Evolutionary conservation across 2,113 vertebrate species (phyloP).

Genomic region (Emydura subglobosa): DNA sequence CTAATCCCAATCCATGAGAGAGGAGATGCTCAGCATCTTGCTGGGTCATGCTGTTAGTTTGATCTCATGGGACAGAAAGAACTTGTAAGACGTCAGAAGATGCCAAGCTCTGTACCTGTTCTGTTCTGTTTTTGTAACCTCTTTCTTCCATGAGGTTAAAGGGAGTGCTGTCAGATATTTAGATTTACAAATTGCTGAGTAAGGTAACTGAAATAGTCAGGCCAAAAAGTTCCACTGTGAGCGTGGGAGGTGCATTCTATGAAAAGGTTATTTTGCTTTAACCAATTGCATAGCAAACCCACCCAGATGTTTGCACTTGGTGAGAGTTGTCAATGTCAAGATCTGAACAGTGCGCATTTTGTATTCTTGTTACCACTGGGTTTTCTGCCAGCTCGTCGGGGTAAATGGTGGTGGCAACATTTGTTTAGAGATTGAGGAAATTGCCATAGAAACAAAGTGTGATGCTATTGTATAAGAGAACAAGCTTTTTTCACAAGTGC

Average conservation of each 20-base stretch:
- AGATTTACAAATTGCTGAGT: not conserved
- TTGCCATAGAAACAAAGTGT: not conserved
- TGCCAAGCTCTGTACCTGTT: not conserved
- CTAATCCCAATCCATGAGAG: not conserved
- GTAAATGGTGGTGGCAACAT: not conserved
- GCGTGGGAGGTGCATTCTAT: not conserved
- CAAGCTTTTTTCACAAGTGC: not conserved
- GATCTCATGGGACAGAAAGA: not conserved
- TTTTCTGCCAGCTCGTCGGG: not conserved
- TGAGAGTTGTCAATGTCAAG: conserved; percentile 3
- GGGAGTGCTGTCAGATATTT: not conserved
- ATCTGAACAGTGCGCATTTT: not conserved
- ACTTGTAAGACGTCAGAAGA: not conserved
- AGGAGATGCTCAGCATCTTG: not conserved
- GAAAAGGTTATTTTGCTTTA: not conserved
- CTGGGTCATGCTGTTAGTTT: not conserved
- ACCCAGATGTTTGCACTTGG: not conserved
- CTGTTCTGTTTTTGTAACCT: not conserved
- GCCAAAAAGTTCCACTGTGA: not conserved
- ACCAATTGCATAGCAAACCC: not conserved
- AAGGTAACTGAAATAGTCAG: not conserved
- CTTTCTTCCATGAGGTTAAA: not conserved
- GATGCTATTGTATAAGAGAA: not conserved
- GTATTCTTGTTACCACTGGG: not conserved
- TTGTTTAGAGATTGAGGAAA: not conserved